Evolutionary conservation across 1,140 invertebrate genomes (phyloP).

Genomic region (Pogonognathellus flavescens): DNA sequence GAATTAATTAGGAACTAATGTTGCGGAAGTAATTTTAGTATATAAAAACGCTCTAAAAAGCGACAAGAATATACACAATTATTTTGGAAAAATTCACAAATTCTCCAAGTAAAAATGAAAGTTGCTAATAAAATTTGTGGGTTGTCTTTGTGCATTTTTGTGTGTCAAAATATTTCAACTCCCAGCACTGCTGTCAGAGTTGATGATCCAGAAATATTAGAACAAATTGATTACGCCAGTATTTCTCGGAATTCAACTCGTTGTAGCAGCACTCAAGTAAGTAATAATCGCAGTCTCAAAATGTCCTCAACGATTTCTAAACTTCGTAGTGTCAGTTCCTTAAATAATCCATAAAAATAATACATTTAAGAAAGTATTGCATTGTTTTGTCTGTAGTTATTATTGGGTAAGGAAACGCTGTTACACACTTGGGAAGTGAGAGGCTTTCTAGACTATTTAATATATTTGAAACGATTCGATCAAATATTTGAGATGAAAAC

Average conservation of each 20-base stretch:
- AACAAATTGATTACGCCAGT: constrained; percentile 9
- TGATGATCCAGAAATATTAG: constrained; percentile 2
- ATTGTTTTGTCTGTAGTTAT: background rate
- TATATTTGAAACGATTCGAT: constrained; percentile 51
- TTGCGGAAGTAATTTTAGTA: background rate
- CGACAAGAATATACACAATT: background rate
- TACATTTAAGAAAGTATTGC: too few relatives aligned
- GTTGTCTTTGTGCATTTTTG: background rate
- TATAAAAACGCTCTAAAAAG: background rate
- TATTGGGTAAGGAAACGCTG: constrained; percentile 41
- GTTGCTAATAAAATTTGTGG: constrained; percentile 7
- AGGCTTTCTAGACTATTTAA: constrained; percentile 56
- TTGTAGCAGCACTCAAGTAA: constrained; percentile 55
- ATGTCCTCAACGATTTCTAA: background rate
- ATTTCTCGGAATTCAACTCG: constrained; percentile 47
- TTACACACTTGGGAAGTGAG: constrained; percentile 61
- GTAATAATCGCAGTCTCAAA: background rate
- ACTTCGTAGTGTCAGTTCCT: background rate
- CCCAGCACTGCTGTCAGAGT: background rate
- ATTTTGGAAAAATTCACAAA: background rate
- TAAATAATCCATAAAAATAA: background rate
- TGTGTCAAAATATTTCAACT: constrained; percentile 28
- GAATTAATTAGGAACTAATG: background rate
- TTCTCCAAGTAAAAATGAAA: constrained; percentile 6
- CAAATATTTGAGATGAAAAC: constrained; percentile 58